Evolutionary conservation across 1,140 invertebrate species (phyloP).

Genomic region (Drosophila obscura): DNA sequence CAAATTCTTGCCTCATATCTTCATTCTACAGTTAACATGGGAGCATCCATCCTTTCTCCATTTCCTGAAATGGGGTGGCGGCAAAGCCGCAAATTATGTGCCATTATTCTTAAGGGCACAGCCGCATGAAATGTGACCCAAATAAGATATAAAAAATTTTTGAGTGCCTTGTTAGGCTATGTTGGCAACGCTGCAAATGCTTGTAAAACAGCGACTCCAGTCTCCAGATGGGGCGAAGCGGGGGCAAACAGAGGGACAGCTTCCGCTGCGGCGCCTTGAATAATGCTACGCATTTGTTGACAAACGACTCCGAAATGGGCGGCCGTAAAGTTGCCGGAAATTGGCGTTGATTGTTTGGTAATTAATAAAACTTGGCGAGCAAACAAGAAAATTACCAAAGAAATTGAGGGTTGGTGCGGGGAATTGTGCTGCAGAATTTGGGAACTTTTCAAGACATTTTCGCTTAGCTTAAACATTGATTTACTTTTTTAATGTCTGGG

Average conservation of each 20-base stretch:
- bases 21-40: conserved; percentile 16
- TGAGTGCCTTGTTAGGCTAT: conserved; percentile 71
- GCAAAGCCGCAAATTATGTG: conserved; percentile 79
- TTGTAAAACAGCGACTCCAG: conserved; percentile 59
- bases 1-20: conserved; percentile 16
- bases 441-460: background rate
- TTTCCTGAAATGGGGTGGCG: conserved; percentile 28
- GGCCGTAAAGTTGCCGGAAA: conserved; percentile 71
- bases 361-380: conserved; percentile 66
- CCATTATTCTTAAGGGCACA: conserved; percentile 79
- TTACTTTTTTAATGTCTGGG: no score
- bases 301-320: conserved; percentile 72
- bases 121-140: conserved; percentile 77
- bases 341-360: conserved; percentile 75
- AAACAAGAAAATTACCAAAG: conserved; percentile 32
- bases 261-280: conserved; percentile 45
- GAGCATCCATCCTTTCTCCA: background rate
- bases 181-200: conserved; percentile 31
- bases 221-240: background rate
- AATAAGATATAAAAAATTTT: conserved; percentile 80
- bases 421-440: background rate
- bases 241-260: background rate
- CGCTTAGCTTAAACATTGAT: background rate
- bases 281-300: conserved; percentile 78
- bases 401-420: conserved; percentile 9